Percentiles rank a stretch among this genome's conserved stretches.
Conservation (phyloP, 2,113 vertebrate species). For the Haplochromis vanheusdeni region DNA sequence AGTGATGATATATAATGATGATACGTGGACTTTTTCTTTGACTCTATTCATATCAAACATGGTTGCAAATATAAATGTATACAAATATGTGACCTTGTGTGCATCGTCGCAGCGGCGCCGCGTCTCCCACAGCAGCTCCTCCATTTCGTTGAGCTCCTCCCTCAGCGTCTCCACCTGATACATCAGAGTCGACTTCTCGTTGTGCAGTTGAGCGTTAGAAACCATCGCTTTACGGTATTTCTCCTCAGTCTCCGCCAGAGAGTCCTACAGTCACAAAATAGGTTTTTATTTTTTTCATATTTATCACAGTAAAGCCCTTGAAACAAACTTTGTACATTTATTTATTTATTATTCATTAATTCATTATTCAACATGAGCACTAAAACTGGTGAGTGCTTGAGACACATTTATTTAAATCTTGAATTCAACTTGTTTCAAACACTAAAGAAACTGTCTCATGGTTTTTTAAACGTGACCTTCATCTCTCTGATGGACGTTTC, state of each 20-base stretch:
- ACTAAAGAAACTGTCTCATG: not conserved
- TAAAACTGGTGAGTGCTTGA: not conserved
- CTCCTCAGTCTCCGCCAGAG: slow-evolving; percentile 81
- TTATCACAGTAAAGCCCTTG: not conserved
- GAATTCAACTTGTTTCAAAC: not conserved
- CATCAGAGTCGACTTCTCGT: slow-evolving; percentile 88
- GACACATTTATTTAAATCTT: not conserved
- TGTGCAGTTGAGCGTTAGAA: slow-evolving; percentile 91
- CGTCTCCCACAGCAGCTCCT: slow-evolving; percentile 86
- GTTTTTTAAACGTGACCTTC: slow-evolving; percentile 68
- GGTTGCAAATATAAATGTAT: not conserved
- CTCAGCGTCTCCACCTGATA: slow-evolving; percentile 89
- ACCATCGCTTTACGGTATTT: slow-evolving; percentile 91
- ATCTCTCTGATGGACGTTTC: slow-evolving; percentile 92
- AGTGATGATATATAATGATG: not conserved
- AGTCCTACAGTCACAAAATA: slow-evolving; percentile 72
- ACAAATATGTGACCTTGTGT: slow-evolving; percentile 66
- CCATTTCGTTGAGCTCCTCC: slow-evolving; percentile 81
- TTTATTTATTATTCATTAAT: not conserved
- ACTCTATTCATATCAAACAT: not conserved
- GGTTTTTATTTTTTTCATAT: not conserved
- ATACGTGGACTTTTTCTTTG: not conserved
- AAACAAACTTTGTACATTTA: not conserved
- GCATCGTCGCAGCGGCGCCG: slow-evolving; percentile 74
- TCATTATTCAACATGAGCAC: not conserved